Evolutionary conservation across 2,888 invertebrate genomes (phyloP).

Genomic region (Dasysyrphus albostriatus): DNA sequence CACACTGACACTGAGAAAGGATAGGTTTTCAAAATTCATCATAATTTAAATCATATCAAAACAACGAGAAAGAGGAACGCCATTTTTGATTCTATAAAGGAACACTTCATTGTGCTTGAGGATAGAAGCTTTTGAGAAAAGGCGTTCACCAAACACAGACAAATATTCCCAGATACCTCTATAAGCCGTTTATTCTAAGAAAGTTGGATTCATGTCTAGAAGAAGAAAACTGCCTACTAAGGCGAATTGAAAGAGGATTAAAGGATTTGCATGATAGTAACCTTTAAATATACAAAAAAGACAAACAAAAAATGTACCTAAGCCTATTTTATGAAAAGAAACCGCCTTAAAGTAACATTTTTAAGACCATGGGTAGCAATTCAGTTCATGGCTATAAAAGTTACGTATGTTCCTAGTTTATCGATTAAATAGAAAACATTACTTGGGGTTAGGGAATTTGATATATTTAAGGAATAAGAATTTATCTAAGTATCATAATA

Average conservation of each 20-base stretch:
- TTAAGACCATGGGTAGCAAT: neutral
- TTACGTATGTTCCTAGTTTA: neutral
- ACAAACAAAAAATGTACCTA: neutral
- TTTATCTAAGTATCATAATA: neutral
- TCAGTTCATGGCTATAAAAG: neutral
- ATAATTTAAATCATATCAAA: constrained; percentile 57
- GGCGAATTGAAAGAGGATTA: neutral
- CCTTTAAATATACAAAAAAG: neutral
- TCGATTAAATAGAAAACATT: neutral
- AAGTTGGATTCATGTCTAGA: neutral
- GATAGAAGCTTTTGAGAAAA: constrained; percentile 18
- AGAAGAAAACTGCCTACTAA: neutral
- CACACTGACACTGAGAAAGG: constrained; percentile 13
- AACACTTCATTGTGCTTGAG: constrained; percentile 26
- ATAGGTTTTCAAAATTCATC: constrained; percentile 55
- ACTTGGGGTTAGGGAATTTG: neutral
- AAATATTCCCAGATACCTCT: neutral
- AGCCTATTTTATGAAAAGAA: neutral
- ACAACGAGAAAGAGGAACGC: neutral
- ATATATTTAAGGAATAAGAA: neutral
- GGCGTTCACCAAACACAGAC: constrained; percentile 6
- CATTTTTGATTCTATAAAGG: constrained; percentile 41
- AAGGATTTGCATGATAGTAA: constrained; percentile 1
- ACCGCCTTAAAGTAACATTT: neutral
- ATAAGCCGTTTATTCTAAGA: neutral